A percentile compares a stretch with the other conserved stretches of the same genome.
These are phyloP conservation scores for Ploceus nigricollis DNA, from an alignment of 2,113 vertebrate genomes.

Conservation along the genomic window DNA sequence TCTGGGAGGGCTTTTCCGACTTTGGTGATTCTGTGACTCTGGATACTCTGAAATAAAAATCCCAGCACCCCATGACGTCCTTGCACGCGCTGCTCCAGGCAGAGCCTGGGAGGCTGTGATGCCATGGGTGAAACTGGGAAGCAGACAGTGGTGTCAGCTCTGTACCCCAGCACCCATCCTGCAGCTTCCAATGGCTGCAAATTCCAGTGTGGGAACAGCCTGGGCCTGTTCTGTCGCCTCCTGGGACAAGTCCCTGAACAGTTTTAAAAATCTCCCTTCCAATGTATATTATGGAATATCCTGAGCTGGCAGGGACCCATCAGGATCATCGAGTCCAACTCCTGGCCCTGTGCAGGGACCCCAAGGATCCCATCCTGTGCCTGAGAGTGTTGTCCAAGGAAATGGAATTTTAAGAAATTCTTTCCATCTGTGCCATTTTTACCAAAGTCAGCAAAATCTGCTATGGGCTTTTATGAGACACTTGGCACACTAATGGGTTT, in stretches of 20 bases:
- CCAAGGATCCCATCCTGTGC: background rate
- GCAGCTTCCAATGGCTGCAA: background rate
- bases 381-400: background rate
- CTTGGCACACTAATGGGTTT: background rate
- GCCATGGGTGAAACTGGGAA: background rate
- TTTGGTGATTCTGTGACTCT: background rate
- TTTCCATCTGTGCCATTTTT: background rate
- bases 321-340: background rate
- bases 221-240: background rate
- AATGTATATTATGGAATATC: background rate
- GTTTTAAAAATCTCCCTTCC: background rate
- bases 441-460: background rate
- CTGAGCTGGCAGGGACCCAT: background rate
- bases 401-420: background rate
- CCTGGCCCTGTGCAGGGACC: background rate
- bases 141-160: accelerated
- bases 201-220: background rate
- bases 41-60: background rate
- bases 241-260: background rate
- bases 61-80: accelerated
- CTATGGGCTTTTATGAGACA: background rate
- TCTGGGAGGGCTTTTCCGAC: background rate
- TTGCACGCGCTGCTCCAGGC: accelerated
- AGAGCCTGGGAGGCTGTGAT: background rate
- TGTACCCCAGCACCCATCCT: background rate